phyloP scores from a whole-genome alignment of 2,888 invertebrate species.

The Troides helena region DNA sequence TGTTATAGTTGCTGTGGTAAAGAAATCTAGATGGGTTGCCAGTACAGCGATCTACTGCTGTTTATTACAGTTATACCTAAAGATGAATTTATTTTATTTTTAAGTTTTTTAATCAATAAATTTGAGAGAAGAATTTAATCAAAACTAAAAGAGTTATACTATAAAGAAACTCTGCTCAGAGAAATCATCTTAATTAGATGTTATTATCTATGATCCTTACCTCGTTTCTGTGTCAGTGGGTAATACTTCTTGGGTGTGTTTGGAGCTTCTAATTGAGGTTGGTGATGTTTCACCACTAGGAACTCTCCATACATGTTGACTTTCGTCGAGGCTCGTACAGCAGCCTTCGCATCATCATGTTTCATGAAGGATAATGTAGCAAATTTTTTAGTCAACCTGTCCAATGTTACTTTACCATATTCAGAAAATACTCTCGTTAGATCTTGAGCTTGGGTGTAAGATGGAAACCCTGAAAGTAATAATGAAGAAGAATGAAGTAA shows the following conservation, averaged over 20 bases:
- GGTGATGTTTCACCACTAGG: constrained; percentile 44
- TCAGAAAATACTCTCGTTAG: constrained; percentile 45
- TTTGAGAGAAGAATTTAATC: too few relatives aligned
- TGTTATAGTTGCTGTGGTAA: too few relatives aligned
- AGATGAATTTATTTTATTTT: too few relatives aligned
- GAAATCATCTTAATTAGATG: too few relatives aligned
- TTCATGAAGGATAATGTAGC: constrained; percentile 43
- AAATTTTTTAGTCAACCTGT: constrained; percentile 39
- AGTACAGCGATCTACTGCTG: too few relatives aligned
- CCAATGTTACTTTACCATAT: constrained; percentile 50
- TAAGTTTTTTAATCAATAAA: too few relatives aligned
- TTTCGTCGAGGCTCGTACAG: constrained; percentile 39
- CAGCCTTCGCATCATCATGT: constrained; percentile 41
- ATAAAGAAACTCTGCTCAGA: too few relatives aligned
- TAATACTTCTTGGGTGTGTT: constrained; percentile 36
- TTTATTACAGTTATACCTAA: too few relatives aligned
- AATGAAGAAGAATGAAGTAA: too few relatives aligned
- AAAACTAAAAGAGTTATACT: too few relatives aligned
- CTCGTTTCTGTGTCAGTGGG: constrained; percentile 1
- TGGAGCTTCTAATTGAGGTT: constrained; percentile 26
- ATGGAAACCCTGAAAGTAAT: constrained; percentile 53
- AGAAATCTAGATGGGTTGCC: too few relatives aligned
- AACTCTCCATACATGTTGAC: constrained; percentile 57
- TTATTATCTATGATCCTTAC: neutral
- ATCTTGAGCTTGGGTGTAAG: constrained; percentile 54